Conservation (phyloP, 2,888 invertebrate species). For the Dinocampus coccinellae region DNA sequence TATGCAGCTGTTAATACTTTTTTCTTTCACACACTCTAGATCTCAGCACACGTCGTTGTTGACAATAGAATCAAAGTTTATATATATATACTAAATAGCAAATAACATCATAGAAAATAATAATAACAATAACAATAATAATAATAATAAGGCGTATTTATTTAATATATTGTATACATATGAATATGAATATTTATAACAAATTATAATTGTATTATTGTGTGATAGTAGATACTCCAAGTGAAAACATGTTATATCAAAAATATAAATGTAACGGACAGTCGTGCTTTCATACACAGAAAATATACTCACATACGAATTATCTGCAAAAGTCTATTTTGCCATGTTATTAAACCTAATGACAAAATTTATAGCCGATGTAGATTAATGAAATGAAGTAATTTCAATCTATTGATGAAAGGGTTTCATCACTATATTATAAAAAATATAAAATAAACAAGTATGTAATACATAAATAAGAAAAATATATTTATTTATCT, state of each 20-base stretch:
- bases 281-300: not conserved
- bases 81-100: not conserved
- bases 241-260: slow-evolving; percentile 9
- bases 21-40: slow-evolving; percentile 4
- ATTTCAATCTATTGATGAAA: too few species aligned
- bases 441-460: too few species aligned
- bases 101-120: not conserved
- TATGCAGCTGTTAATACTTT: slow-evolving; percentile 22
- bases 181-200: not conserved
- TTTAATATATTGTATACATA: too few species aligned
- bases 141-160: too few species aligned
- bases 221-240: not conserved
- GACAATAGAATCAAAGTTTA: not conserved
- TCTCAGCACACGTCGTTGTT: slow-evolving; percentile 5
- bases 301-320: slow-evolving; percentile 23
- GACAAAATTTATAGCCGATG: too few species aligned
- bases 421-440: too few species aligned
- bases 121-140: too few species aligned
- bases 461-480: too few species aligned
- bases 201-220: not conserved
- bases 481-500: too few species aligned
- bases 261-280: too few species aligned
- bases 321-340: slow-evolving; percentile 23
- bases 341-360: not conserved
- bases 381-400: too few species aligned